Percentiles rank a stretch among this genome's conserved stretches.
phyloP scores from a whole-genome alignment of 2,888 invertebrate species.

The Germaria angustata region DNA sequence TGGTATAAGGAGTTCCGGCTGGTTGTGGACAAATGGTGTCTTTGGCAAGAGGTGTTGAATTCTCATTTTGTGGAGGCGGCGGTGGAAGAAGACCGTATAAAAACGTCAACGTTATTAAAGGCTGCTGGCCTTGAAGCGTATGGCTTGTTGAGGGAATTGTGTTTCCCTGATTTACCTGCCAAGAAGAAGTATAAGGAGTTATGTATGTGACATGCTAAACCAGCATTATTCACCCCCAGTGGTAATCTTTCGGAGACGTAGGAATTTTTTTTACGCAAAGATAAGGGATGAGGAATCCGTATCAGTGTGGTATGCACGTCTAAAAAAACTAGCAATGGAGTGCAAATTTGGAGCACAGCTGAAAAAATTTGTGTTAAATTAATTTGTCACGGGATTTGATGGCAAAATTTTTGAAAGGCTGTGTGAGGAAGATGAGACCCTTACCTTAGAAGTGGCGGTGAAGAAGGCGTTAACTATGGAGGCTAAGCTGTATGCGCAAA shows the following conservation, averaged over 20 bases:
- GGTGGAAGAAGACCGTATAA: slow-evolving; percentile 47
- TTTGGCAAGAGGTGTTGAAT: slow-evolving; percentile 10
- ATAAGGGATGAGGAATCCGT: slow-evolving; percentile 20
- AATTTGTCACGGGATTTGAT: slow-evolving; percentile 16
- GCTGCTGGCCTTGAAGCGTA: slow-evolving; percentile 58
- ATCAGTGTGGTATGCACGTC: slow-evolving; percentile 25
- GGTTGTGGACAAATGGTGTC: slow-evolving; percentile 20
- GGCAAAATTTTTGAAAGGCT: slow-evolving; percentile 47
- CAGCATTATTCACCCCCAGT: slow-evolving; percentile 45
- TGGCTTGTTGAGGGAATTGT: slow-evolving; percentile 55
- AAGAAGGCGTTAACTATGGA: slow-evolving; percentile 27
- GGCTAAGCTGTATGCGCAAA: slow-evolving; percentile 7
- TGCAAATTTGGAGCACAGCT: slow-evolving; percentile 31
- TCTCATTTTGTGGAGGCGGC: slow-evolving; percentile 34
- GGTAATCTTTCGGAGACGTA: slow-evolving; percentile 23
- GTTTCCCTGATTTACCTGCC: slow-evolving; percentile 55
- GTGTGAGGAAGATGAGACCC: slow-evolving; percentile 23
- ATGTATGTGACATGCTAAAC: slow-evolving; percentile 46
- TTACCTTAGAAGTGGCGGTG: background rate
- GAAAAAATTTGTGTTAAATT: slow-evolving; percentile 24
- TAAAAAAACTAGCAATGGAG: slow-evolving; percentile 43
- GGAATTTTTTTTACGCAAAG: slow-evolving; percentile 38
- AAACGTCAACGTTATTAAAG: slow-evolving; percentile 55
- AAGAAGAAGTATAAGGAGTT: slow-evolving; percentile 39
- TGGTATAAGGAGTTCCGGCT: slow-evolving; percentile 7